Conservation (phyloP, 2,797 vertebrate species). For the Sphaeramia orbicularis region DNA sequence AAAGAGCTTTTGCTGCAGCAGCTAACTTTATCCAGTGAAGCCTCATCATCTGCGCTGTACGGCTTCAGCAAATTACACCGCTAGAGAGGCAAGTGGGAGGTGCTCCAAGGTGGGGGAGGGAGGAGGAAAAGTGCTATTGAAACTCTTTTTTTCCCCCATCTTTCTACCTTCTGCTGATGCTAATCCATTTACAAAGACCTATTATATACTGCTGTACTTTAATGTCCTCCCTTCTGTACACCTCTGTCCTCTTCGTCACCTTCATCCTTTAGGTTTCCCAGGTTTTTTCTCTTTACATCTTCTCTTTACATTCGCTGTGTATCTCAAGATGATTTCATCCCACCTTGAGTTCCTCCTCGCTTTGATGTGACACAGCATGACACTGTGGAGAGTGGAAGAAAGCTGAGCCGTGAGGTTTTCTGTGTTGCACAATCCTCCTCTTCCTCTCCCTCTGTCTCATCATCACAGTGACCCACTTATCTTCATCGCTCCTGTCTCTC, state of each 20-base stretch:
- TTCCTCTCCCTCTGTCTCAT: slow-evolving; percentile 61
- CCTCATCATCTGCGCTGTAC: slow-evolving; percentile 56
- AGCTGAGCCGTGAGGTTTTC: slow-evolving; percentile 69
- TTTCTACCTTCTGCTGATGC: background rate
- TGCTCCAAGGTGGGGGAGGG: too few species aligned
- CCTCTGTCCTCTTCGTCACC: slow-evolving; percentile 14
- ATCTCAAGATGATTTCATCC: slow-evolving; percentile 62
- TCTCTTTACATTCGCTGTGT: background rate
- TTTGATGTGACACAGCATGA: slow-evolving; percentile 70
- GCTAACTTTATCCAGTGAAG: slow-evolving; percentile 66
- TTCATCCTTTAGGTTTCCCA: background rate
- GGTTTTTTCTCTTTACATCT: background rate
- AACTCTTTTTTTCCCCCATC: background rate
- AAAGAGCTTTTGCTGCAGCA: slow-evolving; percentile 71
- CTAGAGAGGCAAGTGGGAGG: slow-evolving; percentile 14
- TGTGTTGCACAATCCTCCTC: slow-evolving; percentile 66
- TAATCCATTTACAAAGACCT: too few species aligned
- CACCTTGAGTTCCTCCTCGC: slow-evolving; percentile 55
- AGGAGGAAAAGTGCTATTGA: too few species aligned
- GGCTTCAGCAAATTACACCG: slow-evolving; percentile 58
- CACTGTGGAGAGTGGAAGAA: slow-evolving; percentile 61
- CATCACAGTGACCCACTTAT: slow-evolving; percentile 71
- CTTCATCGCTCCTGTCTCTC: slow-evolving; percentile 25
- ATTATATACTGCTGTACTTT: too few species aligned
- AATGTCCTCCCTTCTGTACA: too few species aligned